Base-by-base conservation (phyloP, 2,888 invertebrate species). In the Synanthedon tipuliformis region DNA sequence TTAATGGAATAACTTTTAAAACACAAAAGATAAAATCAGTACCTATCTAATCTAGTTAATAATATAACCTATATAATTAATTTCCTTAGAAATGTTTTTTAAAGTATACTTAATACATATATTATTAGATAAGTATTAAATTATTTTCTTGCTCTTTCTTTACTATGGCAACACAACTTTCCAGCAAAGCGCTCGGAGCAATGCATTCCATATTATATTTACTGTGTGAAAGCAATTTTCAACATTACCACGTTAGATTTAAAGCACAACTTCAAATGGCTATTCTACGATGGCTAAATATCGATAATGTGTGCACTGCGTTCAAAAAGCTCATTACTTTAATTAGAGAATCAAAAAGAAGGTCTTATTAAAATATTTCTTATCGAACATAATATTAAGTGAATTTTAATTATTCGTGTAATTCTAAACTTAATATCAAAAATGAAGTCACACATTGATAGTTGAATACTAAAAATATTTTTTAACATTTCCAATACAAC, bases 201-300 rank as follows among this genome's bases (percentile, higher is more conserved):
- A 69, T 72, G 70, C 70, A 66, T 67, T 73, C 72, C 68, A 75
- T 68, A 78, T 75, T 71, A 65, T 63, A 62, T 62, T 58, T 57
- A 50, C 49, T 40, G n/a, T 48, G 41, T 55, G 52, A 63, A 64
- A 55, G 62, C 69, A 60, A 70, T 66, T 66, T 64, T 66, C 59
- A 63, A 59, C 64, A 61, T 62, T 72, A 66, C 58, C 16, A 11
- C 40, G 41, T 52, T 58, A 49, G 58, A 40, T 54, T 56, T 65
- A 73, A 61, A 64, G 65, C 58, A 57, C 55, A 64, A 52, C 64
- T 61, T 73, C 51, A 58, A 55, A 34, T 62, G 56, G 10, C 15
- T 45, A 3, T 13, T 45, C 7, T 13, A 45, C 4, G 45, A 13
- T 13, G 13, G 45, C 45, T 45, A 12, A 45, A 15, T 15, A 45